Evolutionary conservation across 2,888 invertebrate genomes (phyloP).

Genomic region (Oxyscelio sp.): DNA sequence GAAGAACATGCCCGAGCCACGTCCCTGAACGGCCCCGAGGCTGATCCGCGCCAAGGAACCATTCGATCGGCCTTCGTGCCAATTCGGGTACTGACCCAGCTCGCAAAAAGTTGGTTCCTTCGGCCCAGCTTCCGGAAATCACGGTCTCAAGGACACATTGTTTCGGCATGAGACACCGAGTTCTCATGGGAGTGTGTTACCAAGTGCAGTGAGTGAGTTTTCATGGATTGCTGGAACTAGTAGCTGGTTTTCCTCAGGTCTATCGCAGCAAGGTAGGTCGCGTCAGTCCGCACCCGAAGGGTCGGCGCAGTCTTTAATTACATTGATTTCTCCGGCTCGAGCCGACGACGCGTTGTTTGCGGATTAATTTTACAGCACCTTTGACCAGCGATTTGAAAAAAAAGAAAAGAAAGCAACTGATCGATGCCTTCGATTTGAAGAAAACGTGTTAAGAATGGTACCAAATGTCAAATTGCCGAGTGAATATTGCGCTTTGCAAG

Average conservation of each 20-base stretch:
- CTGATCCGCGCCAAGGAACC: neutral
- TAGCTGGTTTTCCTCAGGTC: constrained; percentile 43
- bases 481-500: neutral
- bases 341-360: neutral
- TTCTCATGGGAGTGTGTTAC: too few relatives aligned
- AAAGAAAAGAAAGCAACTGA: too few relatives aligned
- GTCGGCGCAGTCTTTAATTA: neutral
- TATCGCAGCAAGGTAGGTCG: constrained; percentile 42
- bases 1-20: constrained; percentile 32
- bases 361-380: neutral
- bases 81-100: neutral
- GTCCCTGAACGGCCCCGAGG: neutral
- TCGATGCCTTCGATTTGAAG: too few relatives aligned
- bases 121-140: too few relatives aligned
- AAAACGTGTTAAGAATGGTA: too few relatives aligned
- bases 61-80: neutral
- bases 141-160: constrained; percentile 23
- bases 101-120: neutral
- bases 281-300: neutral
- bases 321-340: neutral
- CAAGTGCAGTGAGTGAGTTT: constrained; percentile 69
- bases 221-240: constrained; percentile 52
- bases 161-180: constrained; percentile 62
- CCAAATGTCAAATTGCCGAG: neutral
- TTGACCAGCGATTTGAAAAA: neutral